Evolutionary conservation across 1,140 invertebrate genomes (phyloP), one percentile per base, ranked within the genome.

Genomic region (Chymomyza costata): DNA sequence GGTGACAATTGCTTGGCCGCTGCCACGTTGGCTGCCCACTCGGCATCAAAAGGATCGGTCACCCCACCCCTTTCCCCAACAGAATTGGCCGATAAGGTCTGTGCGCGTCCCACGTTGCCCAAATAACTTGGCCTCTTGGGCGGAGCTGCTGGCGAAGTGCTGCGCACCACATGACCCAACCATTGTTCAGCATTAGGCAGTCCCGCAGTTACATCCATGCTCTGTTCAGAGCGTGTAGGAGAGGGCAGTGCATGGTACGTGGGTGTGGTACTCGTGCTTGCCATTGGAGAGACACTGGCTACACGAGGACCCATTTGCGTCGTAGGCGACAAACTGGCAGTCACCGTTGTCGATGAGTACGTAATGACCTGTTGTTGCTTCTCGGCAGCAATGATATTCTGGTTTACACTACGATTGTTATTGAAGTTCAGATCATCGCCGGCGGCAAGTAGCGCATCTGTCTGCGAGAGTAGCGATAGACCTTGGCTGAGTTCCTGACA

Each of bases 401-500:
- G 89, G 84, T 87, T 88, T 61, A 87, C 85, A 84, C 86, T 90
- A 76, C 70, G 88, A 55, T 86, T 83, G 63, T 87, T 88, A 61
- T 89, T 88, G 40, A 88, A 88, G 52, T 88, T 88, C 46, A 88
- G 85, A 66, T 88, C 87, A 37, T 91, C 88, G 60, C 90, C 90
- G n/a, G 71, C 88, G n/a, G 64, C 66, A 17, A 81, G 38, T 19
- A 81, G 18, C 43, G 91, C 90, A 64, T 92, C 92, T 65, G 87
- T 92, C 57, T 91, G 91, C 1, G 92, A 92, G 3, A 96, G 88
- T 51, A 95, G 87, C 19, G 92, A 92, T 11, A 97, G 87, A 11
- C 94, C 94, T 84, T 92, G 92, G 21, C 93, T 93, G 21, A 97
- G 87, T 80, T 97, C 93, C 85, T 95, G 93, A 87, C 94, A 96